phyloP scores from a whole-genome alignment of 2,113 vertebrate species.

The Dryoscopus gambensis region DNA sequence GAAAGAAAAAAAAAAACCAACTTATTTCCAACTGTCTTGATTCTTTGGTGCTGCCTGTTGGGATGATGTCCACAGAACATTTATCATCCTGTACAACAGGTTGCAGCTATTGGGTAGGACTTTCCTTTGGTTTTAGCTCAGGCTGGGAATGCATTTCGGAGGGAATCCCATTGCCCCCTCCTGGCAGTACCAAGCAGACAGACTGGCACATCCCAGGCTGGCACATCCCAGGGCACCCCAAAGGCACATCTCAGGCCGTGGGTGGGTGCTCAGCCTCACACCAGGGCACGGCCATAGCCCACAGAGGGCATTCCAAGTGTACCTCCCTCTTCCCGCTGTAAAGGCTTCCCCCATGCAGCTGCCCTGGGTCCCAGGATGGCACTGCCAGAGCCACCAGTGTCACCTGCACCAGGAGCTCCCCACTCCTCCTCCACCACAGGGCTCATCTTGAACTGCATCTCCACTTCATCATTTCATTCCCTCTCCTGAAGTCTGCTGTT shows the following conservation, averaged over 20 bases:
- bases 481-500: background rate
- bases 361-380: background rate
- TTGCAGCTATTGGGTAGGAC: background rate
- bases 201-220: background rate
- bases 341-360: accelerated
- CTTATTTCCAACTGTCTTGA: background rate
- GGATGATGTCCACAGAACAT: background rate
- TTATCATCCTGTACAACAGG: accelerated
- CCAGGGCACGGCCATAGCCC: background rate
- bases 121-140: background rate
- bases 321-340: background rate
- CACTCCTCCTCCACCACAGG: background rate
- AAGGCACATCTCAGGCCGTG: background rate
- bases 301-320: accelerated
- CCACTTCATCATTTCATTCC: background rate
- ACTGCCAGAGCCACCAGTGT: background rate
- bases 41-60: background rate
- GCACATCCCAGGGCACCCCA: background rate
- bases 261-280: background rate
- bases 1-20: background rate
- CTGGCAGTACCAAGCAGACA: background rate
- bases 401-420: background rate
- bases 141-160: background rate
- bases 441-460: background rate
- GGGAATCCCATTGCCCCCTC: background rate